These are phyloP conservation scores for Burhinus bistriatus DNA, from an alignment of 2,113 vertebrate genomes.

Conservation along the genomic window DNA sequence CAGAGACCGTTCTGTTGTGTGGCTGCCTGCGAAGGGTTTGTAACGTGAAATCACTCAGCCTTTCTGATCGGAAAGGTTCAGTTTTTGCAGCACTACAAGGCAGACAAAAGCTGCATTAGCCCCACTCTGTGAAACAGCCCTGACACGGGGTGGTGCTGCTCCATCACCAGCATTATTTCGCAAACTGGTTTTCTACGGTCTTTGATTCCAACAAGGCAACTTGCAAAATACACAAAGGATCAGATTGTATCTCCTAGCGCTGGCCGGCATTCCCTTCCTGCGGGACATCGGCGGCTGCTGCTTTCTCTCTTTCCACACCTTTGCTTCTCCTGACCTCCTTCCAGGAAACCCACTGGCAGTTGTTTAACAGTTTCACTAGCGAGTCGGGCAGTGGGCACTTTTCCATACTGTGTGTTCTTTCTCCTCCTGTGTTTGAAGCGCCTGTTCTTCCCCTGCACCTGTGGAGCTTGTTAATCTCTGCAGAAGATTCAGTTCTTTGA, in stretches of 20 bases:
- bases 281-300: slow-evolving; percentile 9
- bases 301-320: slow-evolving; percentile 45
- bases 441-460: slow-evolving; percentile 63
- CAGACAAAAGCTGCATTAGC: slow-evolving; percentile 58
- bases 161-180: slow-evolving; percentile 26
- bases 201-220: slow-evolving; percentile 52
- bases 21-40: neutral
- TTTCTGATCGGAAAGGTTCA: neutral
- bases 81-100: neutral
- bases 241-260: slow-evolving; percentile 18
- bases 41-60: neutral
- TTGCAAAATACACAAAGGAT: slow-evolving; percentile 14
- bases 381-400: slow-evolving; percentile 18
- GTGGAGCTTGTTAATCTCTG: slow-evolving; percentile 60
- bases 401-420: slow-evolving; percentile 50
- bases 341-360: slow-evolving; percentile 53
- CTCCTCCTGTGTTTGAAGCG: slow-evolving; percentile 36
- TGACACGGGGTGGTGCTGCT: slow-evolving; percentile 38
- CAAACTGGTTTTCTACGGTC: slow-evolving; percentile 50
- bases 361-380: slow-evolving; percentile 41
- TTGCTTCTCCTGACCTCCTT: slow-evolving; percentile 41
- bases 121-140: slow-evolving; percentile 45
- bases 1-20: neutral
- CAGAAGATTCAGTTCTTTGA: slow-evolving; percentile 52
- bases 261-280: neutral